Evolutionary conservation across 2,888 invertebrate genomes (phyloP), one percentile per base, ranked within the genome.

Genomic region (Cephus sareptanus): DNA sequence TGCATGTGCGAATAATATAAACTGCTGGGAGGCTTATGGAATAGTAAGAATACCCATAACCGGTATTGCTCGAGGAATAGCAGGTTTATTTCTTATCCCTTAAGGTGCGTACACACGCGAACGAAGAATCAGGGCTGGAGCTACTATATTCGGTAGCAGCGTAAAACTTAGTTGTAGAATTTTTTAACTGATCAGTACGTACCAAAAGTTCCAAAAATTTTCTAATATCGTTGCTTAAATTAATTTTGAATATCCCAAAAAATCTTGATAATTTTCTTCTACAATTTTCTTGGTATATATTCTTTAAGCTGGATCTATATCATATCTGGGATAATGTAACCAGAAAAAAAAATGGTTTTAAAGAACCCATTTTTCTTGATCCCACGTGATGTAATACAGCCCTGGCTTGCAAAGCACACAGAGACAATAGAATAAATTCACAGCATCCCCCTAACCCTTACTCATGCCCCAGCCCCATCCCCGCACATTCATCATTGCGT

Each of bases 361-460:
- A 56, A 23, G 23, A 23, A 56, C 56, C 15, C 15, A 40, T 40
- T 56, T 56, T 56, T 56, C 56, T 23, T 23, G 9, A 23, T 56
- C 56, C 23, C 15, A 56, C 9, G 9, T 9, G 9, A 0, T 0
- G 56, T 56, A 23, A 23, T 56, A 23, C 56, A 56, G 23, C 56
- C 56, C 56, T 56, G 56, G 23, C 56, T 9, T 56, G 23, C 9
- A 56, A 56, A 23, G 56, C 56, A 56, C 56, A 71, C 70, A 33
- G 81, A 83, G 80, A 83, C 80, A 82, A 81, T 76, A 75, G 81
- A 83, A 85, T 86, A 81, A 83, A 83, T 83, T 81, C 77, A 73
- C 75, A 77, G 56, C 78, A 56, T 56, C 56, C 56, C 23, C 1
- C 23, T 56, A 23, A 9, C 56, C 56, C 9, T 23, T 56, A 0